A percentile compares a stretch with the other conserved stretches of the same genome.
Evolutionary conservation across 1,140 invertebrate genomes (phyloP).

Genomic region (Bombus superbus): DNA sequence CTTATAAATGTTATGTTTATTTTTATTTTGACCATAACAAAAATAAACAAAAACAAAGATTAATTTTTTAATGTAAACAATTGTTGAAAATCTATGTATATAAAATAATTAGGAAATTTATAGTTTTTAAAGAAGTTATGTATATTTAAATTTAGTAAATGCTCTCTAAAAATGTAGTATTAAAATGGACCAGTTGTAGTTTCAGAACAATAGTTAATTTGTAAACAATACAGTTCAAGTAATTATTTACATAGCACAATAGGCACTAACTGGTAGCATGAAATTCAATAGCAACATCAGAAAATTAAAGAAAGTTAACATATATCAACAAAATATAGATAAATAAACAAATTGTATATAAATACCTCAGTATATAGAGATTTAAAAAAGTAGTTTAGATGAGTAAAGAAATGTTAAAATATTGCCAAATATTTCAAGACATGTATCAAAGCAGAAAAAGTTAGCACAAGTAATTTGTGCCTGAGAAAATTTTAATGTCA

Average conservation of each 20-base stretch:
- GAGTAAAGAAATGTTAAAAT: constrained; percentile 1
- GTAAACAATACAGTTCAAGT: constrained; percentile 20
- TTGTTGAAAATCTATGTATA: background rate
- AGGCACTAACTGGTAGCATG: constrained; percentile 19
- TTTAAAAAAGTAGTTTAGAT: background rate
- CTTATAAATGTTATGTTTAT: background rate
- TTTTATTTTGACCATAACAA: background rate
- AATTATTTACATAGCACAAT: constrained; percentile 14
- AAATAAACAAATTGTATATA: constrained; percentile 53
- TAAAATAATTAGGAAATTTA: constrained; percentile 6
- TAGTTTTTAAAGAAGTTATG: background rate
- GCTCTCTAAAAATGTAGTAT: constrained; percentile 18
- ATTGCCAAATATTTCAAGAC: constrained; percentile 57
- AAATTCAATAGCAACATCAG: constrained; percentile 3
- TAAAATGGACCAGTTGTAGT: constrained; percentile 53
- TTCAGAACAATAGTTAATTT: constrained; percentile 13
- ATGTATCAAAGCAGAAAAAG: constrained; percentile 44
- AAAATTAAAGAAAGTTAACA: constrained; percentile 13
- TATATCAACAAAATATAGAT: constrained; percentile 31
- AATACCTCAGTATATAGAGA: constrained; percentile 29
- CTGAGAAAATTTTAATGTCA: constrained; percentile 50
- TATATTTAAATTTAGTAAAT: constrained; percentile 24
- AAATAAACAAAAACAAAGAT: background rate
- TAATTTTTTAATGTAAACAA: background rate
- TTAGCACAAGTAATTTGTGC: constrained; percentile 42